Base-by-base conservation (phyloP, 1,140 invertebrate species). In the Dreissena rostriformis region DNA sequence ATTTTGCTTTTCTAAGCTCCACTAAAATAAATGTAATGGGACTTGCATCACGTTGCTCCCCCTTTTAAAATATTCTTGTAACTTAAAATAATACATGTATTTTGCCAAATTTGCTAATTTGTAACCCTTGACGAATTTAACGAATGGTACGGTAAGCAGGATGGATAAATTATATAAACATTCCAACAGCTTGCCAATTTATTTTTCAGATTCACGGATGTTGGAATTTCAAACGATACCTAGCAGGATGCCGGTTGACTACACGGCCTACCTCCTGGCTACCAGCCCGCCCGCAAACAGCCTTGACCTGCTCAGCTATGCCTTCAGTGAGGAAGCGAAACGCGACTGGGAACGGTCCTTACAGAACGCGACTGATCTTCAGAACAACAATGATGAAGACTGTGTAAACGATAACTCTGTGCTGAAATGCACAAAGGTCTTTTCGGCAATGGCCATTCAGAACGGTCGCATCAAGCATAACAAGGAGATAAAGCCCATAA, bases 171-270 rank as follows among this genome's bases (percentile, higher is more conserved):
- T 39, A 39, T 5, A 39, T 39, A 39, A 39, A 39, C 2, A 39
- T 39, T 2, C 39, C 8, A 39, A 39, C 39, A 39, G 39, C 39
- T 39, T 39, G 39, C 39, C 39, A n/a, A n/a, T n/a, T 39, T 39
- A 81, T 17, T 86, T 88, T 90, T 73, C 90, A 91, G 91, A 86
- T 65, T 76, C 84, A 82, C 90, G 81, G 86, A 91, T 91, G 90
- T 84, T 91, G 80, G 88, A 88, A 57, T 77, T 91, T 72, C 87
- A 89, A 63, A 82, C 90, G 51, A 68, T 86, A 7, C 26, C 83
- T 49, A 63, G 79, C 57, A 86, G 78, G 29, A 91, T 92, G 88
- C 89, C 90, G 15, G 86, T 92, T 57, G 91, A 92, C 86, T 91
- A 88, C 73, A 85, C 90, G 29, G 81, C 90, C 1, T 91, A 91